phyloP scores from a whole-genome alignment of 2,888 invertebrate species.

The Rhimphoctona megacephalus region DNA sequence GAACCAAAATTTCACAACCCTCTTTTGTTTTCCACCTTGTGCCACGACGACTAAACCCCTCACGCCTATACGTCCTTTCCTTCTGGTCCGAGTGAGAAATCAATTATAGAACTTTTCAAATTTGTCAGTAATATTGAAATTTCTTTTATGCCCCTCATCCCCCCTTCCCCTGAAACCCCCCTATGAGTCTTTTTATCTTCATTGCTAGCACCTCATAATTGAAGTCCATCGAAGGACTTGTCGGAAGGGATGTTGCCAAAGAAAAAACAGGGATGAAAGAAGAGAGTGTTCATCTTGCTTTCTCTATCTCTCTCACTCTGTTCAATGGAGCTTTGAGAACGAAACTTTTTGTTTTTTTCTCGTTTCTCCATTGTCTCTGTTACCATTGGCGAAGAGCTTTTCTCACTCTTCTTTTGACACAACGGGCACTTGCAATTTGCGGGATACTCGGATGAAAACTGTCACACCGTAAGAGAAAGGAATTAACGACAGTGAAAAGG shows the following conservation, averaged over 20 bases:
- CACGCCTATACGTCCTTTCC: constrained; percentile 39
- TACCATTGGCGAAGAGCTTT: constrained; percentile 75
- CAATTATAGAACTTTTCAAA: constrained; percentile 85
- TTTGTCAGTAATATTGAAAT: constrained; percentile 85
- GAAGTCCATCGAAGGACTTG: constrained; percentile 78
- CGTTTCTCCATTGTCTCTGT: constrained; percentile 78
- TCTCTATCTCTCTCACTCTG: constrained; percentile 15
- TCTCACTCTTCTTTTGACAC: constrained; percentile 45
- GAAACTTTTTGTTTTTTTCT: constrained; percentile 83
- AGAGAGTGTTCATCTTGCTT: constrained; percentile 42
- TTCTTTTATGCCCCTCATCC: constrained; percentile 80
- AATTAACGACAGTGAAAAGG: constrained; percentile 54
- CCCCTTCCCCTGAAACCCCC: constrained; percentile 10
- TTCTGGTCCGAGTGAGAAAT: constrained; percentile 77
- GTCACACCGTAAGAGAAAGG: constrained; percentile 65
- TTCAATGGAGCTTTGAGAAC: constrained; percentile 48
- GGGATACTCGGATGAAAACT: constrained; percentile 70
- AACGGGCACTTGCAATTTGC: constrained; percentile 52
- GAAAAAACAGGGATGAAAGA: constrained; percentile 59
- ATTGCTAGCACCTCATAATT: constrained; percentile 80
- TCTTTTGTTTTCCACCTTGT: constrained; percentile 74
- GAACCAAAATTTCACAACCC: constrained; percentile 64
- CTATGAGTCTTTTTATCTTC: constrained; percentile 24
- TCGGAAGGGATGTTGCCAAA: constrained; percentile 73
- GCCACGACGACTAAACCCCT: constrained; percentile 66